Conservation (phyloP, 2,113 vertebrate genomes). For the Paramormyrops kingsleyae region DNA sequence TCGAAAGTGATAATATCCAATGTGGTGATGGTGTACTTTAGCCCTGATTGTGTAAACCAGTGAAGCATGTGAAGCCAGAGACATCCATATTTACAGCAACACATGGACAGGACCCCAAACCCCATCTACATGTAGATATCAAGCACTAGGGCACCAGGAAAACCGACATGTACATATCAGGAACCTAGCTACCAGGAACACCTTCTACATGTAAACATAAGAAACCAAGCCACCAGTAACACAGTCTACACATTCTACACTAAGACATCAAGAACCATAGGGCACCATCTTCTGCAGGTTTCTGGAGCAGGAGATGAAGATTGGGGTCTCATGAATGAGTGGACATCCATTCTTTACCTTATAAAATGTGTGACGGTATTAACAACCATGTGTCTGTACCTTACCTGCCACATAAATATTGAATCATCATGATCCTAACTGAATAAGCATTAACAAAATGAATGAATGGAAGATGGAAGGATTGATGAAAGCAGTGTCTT, state of each 20-base stretch:
- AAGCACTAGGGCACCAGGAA: background rate
- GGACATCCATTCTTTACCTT: background rate
- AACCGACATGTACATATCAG: background rate
- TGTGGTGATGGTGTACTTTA: background rate
- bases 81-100: background rate
- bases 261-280: background rate
- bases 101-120: background rate
- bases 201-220: background rate
- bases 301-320: background rate
- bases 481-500: background rate
- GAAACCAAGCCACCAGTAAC: background rate
- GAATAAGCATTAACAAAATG: background rate
- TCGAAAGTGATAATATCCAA: background rate
- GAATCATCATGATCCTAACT: background rate
- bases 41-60: background rate
- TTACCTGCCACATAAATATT: background rate
- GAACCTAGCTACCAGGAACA: background rate
- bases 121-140: background rate
- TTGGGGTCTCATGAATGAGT: background rate
- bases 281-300: background rate
- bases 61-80: background rate
- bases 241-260: background rate
- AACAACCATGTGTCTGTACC: background rate
- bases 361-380: background rate
- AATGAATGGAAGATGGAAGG: background rate